Base-by-base conservation (phyloP, 2,797 vertebrate genomes). In the Ctenopoma kingsleyae region DNA sequence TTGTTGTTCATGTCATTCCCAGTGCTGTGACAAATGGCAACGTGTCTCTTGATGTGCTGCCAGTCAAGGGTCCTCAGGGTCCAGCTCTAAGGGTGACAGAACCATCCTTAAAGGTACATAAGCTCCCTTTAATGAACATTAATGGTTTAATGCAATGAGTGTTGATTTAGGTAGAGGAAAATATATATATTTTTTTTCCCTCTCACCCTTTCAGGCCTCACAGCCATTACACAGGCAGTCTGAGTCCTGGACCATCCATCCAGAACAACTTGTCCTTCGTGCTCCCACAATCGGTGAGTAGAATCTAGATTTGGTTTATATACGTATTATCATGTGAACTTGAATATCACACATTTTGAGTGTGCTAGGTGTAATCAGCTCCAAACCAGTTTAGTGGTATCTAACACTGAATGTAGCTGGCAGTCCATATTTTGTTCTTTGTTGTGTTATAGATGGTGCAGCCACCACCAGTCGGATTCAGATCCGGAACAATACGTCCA, bases 61-160 rank as follows among this genome's bases (percentile, higher is more conserved):
- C 98, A 46, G 98, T 99, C 73, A 99, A 95, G 90, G 98, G 97
- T 78, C 97, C 97, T 61, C 96, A 98, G 52, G 95, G 95, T 70
- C 90, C 84, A 27, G 76, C 89, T 13, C 89, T 94, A 47, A 91
- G 83, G 74, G 77, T 76, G 27, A 71, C 87, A 19, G 86, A 89
- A 55, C 61, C 87, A 17, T 20, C 89, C 69, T 80, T 85, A 43
- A 94, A 92, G 80, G 87, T 87, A 80, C 74, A 7, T 2, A 30
- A 41, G 19, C 46, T 12, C 32, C 47, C 1, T 35, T 46, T 20
- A 13, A 22, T 43, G 2, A 17, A 44, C 43, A 53, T 9, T 22
- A 52, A 41, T 41, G 30, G 1, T 2, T 32, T 32, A 1, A 32
- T 57, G 1, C 54, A 17, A 8, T 55, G 27, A 48, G 3, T 60